Conservation (phyloP, 2,797 vertebrate genomes). For the Diplodus sargus region DNA sequence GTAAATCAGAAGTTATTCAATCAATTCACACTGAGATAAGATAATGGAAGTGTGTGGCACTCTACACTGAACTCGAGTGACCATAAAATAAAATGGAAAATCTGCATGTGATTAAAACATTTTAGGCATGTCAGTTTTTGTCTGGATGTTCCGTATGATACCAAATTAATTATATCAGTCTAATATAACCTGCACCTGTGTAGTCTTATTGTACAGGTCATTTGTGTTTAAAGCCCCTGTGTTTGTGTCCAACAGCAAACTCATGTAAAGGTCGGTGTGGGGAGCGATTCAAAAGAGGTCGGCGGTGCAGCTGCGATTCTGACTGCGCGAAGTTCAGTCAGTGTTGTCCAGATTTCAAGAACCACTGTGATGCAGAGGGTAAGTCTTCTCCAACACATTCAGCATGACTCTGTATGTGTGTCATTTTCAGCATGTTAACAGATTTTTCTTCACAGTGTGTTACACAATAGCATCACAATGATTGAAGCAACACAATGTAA, state of each 20-base stretch:
- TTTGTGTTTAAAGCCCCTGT: slow-evolving; percentile 4
- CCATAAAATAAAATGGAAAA: too few species aligned
- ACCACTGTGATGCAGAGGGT: slow-evolving; percentile 86
- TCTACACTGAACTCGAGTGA: too few species aligned
- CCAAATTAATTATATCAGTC: not conserved
- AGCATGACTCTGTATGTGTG: slow-evolving; percentile 16
- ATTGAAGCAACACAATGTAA: too few species aligned
- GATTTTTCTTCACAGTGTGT: not conserved
- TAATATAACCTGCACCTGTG: not conserved
- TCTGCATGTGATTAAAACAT: too few species aligned
- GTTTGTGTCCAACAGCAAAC: slow-evolving; percentile 77
- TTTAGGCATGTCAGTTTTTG: not conserved
- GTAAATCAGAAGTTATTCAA: too few species aligned
- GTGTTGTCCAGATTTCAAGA: slow-evolving; percentile 89
- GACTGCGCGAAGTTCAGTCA: slow-evolving; percentile 87
- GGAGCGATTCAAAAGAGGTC: slow-evolving; percentile 89
- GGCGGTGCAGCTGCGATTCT: slow-evolving; percentile 89
- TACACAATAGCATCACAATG: not conserved
- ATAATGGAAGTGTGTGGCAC: too few species aligned
- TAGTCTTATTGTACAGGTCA: not conserved
- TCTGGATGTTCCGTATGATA: not conserved
- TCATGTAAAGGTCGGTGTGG: slow-evolving; percentile 95
- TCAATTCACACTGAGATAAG: too few species aligned
- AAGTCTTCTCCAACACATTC: slow-evolving; percentile 9
- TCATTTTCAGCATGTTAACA: slow-evolving; percentile 21